Evolutionary conservation across 2,113 vertebrate genomes (phyloP), one percentile per base, ranked within the genome.

Genomic region (Scortum barcoo): DNA sequence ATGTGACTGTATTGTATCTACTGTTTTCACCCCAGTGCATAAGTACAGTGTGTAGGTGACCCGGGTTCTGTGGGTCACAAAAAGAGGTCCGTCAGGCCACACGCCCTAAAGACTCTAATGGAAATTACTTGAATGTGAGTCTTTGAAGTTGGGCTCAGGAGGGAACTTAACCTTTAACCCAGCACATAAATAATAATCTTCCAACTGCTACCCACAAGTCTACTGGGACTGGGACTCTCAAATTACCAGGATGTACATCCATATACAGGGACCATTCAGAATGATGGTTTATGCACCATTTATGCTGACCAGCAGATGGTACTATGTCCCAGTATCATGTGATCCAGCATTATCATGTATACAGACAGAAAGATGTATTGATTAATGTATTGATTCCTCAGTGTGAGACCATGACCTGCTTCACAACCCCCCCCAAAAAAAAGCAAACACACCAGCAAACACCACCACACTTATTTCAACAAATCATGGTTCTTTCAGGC

Each of bases 291-390:
- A 33, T 36, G 53, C 38, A 71, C 30, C 63, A n/a, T 80, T 74
- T 33, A 65, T 63, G 54, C 67, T 77, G 38, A 81, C 85, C 90
- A 93, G 86, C 76, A 91, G 89, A 86, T 86, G 89, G 89, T 87
- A 83, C 86, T 83, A 22, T 82, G 76, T 83, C 54, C 13, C 65
- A 72, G 22, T 42, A 63, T 73, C 42, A 5, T 80, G 48, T 65
- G 22, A 68, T 58, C 50, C 36, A 11, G 3, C 8, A 56, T 40
- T 30, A 57, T 65, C 10, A 53, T 30, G 17, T 48, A 26, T 22
- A 16, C 7, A 61, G 2, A 38, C 0, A 40, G 44, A 76, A 30
- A 51, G 50, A 58, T n/a, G n/a, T n/a, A n/a, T n/a, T n/a, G 9
- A 26, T 38, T 56, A 50, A 53, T 17, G 51, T 4, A 72, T 26